Evolutionary conservation across 2,888 invertebrate species (phyloP), one percentile per base, ranked within the genome.

Genomic region (Pammene fasciana): DNA sequence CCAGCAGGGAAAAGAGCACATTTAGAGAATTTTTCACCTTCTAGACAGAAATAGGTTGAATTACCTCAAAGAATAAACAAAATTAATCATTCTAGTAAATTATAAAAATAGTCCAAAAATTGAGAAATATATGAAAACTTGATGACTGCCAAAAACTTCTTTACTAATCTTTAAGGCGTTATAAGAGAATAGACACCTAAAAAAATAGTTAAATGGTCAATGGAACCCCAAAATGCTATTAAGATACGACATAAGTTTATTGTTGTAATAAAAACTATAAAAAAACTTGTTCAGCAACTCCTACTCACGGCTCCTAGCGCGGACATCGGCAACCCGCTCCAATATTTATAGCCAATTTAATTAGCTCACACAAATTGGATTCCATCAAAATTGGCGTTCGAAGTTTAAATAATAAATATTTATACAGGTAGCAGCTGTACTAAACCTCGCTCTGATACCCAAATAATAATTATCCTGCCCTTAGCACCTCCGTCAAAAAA

Each of bases 351-450:
- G 80, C 79, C 73, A 77, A 77, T 79, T 82, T 85, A 85, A 86
- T 78, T 77, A 75, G 71, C 73, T 80, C 79, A 62, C 80, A 80
- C 77, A 85, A 86, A 84, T 89, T 89, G 87, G 87, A 86, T 87
- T 86, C 86, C 87, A 85, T 85, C 85, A 84, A 88, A 88, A 88
- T 88, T 89, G 87, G 85, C 86, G 88, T 88, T 89, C 86, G 86
- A 87, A 88, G 79, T 87, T 87, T 86, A 85, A 89, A 89, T 90
- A 90, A 90, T 91, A 92, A 92, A 92, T 92, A 91, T 92, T 92
- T 89, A 90, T 89, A 91, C 92, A 92, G 92, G 92, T 92, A 92
- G 92, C 92, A 92, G 92, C 90, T 92, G 92, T 87, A 89, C 87
- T 90, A 90, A 90, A 88, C 89, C 80, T 85, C 88, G 86, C 84